Percentiles rank a stretch among this genome's conserved stretches.
Conservation (phyloP, 2,113 vertebrate species). For the Tragelaphus imberbis region DNA sequence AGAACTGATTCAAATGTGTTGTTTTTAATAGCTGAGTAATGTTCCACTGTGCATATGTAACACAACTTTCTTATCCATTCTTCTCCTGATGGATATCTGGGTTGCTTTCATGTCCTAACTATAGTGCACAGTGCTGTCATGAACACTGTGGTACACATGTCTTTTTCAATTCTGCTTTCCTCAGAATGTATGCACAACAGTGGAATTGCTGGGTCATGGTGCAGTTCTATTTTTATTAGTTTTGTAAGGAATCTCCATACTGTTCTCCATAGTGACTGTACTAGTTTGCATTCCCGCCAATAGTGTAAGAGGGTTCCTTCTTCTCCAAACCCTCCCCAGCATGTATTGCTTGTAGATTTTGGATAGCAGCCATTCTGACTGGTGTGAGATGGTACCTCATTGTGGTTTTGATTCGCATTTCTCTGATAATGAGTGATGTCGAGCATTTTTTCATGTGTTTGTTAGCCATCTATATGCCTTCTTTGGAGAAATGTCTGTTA, state of each 20-base stretch:
- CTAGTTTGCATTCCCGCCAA: background rate
- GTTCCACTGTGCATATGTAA: background rate
- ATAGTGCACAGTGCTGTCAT: background rate
- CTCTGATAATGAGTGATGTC: background rate
- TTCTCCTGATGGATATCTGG: background rate
- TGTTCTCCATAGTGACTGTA: background rate
- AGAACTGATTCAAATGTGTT: background rate
- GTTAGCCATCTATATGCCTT: background rate
- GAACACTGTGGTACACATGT: accelerated
- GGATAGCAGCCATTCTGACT: background rate
- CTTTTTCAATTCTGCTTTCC: background rate
- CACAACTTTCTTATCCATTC: background rate
- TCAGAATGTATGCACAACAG: background rate
- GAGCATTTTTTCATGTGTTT: background rate
- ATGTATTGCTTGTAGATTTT: background rate
- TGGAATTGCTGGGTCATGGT: background rate
- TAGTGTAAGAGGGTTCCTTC: background rate
- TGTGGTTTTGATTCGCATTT: background rate
- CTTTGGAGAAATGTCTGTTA: background rate
- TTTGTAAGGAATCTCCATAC: background rate
- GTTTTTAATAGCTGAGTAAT: background rate
- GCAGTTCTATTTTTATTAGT: background rate
- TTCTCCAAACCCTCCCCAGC: background rate
- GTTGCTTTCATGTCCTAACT: background rate
- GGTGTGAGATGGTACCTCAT: background rate